Evolutionary conservation across 2,888 invertebrate species (phyloP).

Genomic region (Leptinotarsa tumamoca): DNA sequence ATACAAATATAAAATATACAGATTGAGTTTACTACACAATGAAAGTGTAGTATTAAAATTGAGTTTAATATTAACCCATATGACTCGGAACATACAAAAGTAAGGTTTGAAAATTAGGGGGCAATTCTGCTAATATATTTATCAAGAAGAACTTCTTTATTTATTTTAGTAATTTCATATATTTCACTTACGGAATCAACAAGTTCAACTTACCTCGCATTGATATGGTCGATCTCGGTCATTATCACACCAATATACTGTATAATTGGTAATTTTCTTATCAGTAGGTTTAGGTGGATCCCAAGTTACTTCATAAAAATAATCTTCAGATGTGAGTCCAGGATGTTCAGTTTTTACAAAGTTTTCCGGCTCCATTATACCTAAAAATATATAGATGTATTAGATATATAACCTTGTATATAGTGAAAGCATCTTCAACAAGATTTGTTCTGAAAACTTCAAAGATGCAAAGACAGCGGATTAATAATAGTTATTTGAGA

Average conservation of each 20-base stretch:
- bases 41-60: too few species aligned
- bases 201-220: constrained; percentile 60
- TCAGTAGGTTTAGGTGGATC: constrained; percentile 68
- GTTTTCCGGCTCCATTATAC: constrained; percentile 49
- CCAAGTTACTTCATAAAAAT: constrained; percentile 83
- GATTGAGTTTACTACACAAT: too few species aligned
- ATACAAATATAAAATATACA: too few species aligned
- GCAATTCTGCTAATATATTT: too few species aligned
- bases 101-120: too few species aligned
- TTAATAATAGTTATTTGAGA: too few species aligned
- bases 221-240: constrained; percentile 61
- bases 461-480: too few species aligned
- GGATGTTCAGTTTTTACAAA: constrained; percentile 75
- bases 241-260: constrained; percentile 78
- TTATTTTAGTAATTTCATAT: neutral
- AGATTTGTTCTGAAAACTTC: too few species aligned
- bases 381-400: constrained; percentile 38
- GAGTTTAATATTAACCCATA: too few species aligned
- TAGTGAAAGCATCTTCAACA: too few species aligned
- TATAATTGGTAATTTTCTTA: constrained; percentile 73
- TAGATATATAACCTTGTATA: too few species aligned
- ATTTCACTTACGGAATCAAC: neutral
- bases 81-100: too few species aligned
- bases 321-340: constrained; percentile 62
- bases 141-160: neutral